These are phyloP conservation scores for Mesorhabditis belari DNA, from an alignment of 2,888 invertebrate genomes.

Conservation along the genomic window DNA sequence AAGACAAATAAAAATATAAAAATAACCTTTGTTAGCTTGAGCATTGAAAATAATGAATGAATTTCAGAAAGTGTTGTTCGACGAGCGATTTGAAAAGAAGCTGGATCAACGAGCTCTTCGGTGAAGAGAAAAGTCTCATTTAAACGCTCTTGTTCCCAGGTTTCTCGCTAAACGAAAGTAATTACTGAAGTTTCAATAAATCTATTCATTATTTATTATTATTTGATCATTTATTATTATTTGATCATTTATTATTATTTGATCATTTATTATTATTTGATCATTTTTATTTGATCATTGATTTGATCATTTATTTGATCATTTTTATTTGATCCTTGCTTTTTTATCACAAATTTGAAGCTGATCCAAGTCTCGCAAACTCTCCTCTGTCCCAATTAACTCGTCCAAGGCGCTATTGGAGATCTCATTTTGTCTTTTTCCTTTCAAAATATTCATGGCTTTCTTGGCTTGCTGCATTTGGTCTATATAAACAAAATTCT, in stretches of 20 bases:
- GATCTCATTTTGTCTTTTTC: conserved; percentile 28
- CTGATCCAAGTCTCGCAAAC: too few species aligned
- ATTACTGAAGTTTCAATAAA: neutral
- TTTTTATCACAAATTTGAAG: too few species aligned
- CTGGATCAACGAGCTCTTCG: conserved; percentile 44
- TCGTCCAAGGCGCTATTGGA: conserved; percentile 31
- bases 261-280: conserved; percentile 27
- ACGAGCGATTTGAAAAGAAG: conserved; percentile 48
- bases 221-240: too few species aligned
- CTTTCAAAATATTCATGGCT: conserved; percentile 29
- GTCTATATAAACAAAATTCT: conserved; percentile 12
- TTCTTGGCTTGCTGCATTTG: conserved; percentile 43
- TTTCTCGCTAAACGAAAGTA: conserved; percentile 27
- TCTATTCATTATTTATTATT: too few species aligned
- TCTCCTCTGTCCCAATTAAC: conserved; percentile 32
- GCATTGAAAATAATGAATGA: conserved; percentile 50
- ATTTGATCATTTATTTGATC: too few species aligned
- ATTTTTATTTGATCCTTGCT: too few species aligned
- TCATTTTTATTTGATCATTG: conserved; percentile 31
- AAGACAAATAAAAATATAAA: too few species aligned
- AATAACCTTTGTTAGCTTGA: conserved; percentile 44
- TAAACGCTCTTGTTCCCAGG: conserved; percentile 41
- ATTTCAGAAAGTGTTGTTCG: conserved; percentile 41
- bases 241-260: conserved; percentile 25
- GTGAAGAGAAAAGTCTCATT: conserved; percentile 28